phyloP scores from a whole-genome alignment of 2,888 invertebrate genomes.

The Metellina segmentata region DNA sequence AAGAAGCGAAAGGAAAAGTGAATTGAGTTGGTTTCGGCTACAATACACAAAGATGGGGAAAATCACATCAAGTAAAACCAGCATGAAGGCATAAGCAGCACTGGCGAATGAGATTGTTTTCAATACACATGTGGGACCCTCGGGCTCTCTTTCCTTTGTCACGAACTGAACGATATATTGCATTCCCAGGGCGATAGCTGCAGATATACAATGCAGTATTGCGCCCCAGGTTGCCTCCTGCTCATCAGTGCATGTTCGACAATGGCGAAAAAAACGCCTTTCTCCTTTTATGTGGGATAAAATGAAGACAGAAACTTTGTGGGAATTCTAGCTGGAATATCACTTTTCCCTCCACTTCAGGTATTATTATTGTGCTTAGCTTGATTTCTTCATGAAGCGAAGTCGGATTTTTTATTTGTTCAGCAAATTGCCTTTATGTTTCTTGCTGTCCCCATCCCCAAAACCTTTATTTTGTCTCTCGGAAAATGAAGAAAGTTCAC shows the following conservation, averaged over 20 bases:
- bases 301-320: conserved; percentile 56
- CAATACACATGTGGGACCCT: conserved; percentile 63
- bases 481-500: background rate
- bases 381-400: conserved; percentile 1
- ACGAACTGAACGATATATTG: conserved; percentile 61
- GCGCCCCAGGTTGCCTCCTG: conserved; percentile 53
- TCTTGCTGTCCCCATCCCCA: background rate
- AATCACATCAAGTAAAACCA: conserved; percentile 63
- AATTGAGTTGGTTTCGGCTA: conserved; percentile 44
- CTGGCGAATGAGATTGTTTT: conserved; percentile 69
- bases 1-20: conserved; percentile 13
- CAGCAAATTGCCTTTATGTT: conserved; percentile 34
- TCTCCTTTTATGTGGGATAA: conserved; percentile 27
- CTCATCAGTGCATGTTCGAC: conserved; percentile 65
- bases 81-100: conserved; percentile 50
- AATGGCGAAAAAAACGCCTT: conserved; percentile 18
- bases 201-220: conserved; percentile 41
- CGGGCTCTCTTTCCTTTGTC: conserved; percentile 55
- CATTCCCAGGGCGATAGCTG: conserved; percentile 48
- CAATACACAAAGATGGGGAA: conserved; percentile 47
- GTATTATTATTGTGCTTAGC: conserved; percentile 31
- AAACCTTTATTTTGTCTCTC: background rate
- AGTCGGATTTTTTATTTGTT: background rate
- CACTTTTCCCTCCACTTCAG: conserved; percentile 25
- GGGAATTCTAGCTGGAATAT: conserved; percentile 25